A percentile compares a stretch with the other conserved stretches of the same genome.
phyloP scores from a whole-genome alignment of 2,888 invertebrate species.

The Phorcus lineatus region DNA sequence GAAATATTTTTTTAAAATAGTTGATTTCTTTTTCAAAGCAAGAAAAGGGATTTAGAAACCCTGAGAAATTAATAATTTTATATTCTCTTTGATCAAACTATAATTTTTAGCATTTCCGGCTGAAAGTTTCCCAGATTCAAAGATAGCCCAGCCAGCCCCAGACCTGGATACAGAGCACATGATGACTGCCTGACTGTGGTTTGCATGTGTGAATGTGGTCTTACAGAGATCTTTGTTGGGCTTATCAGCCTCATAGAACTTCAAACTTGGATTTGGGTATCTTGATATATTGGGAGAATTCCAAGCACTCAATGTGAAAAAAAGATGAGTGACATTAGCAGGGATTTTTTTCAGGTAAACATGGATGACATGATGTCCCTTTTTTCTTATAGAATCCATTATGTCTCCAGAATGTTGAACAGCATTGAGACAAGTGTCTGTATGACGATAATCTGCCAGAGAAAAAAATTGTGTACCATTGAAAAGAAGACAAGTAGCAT shows the following conservation, averaged over 20 bases:
- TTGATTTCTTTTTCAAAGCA: too few species aligned
- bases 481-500: constrained; percentile 54
- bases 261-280: constrained; percentile 58
- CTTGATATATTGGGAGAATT: constrained; percentile 53
- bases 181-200: constrained; percentile 52
- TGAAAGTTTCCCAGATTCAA: constrained; percentile 54
- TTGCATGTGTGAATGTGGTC: constrained; percentile 56
- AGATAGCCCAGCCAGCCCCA: constrained; percentile 51
- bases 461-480: constrained; percentile 8
- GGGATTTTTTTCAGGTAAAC: constrained; percentile 51
- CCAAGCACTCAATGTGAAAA: constrained; percentile 60
- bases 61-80: constrained; percentile 42
- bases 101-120: constrained; percentile 57
- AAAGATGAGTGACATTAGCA: constrained; percentile 48
- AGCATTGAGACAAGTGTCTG: background rate
- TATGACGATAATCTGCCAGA: constrained; percentile 37
- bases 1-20: too few species aligned
- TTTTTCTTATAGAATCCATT: constrained; percentile 41
- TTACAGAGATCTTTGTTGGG: constrained; percentile 49
- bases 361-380: constrained; percentile 57
- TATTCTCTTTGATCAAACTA: constrained; percentile 40
- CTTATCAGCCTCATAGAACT: constrained; percentile 51
- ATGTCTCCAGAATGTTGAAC: constrained; percentile 53
- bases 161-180: constrained; percentile 54
- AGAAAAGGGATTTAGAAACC: constrained; percentile 38